These are phyloP conservation scores for Mellilla xanthometata DNA, from an alignment of 2,888 invertebrate genomes.

Conservation along the genomic window DNA sequence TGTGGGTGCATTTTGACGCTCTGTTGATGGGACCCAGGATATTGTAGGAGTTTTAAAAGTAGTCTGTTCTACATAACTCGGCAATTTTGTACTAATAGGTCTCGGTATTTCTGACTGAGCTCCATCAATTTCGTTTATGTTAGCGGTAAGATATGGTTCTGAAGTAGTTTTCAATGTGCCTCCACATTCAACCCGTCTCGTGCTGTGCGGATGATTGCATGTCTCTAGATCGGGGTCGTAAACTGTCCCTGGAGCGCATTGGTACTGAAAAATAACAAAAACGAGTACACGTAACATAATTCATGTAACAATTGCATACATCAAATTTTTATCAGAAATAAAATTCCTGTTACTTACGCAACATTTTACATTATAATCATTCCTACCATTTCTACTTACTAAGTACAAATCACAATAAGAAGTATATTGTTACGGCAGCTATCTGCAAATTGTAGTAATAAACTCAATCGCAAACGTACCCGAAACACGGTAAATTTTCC, in stretches of 20 bases:
- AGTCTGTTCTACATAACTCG: constrained; percentile 31
- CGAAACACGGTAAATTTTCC: constrained; percentile 81
- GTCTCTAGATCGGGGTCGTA: constrained; percentile 86
- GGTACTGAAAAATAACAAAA: constrained; percentile 84
- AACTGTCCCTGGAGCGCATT: constrained; percentile 89
- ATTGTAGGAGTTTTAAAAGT: constrained; percentile 9
- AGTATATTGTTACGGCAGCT: too few relatives aligned
- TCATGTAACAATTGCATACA: too few relatives aligned
- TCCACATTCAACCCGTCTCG: constrained; percentile 86
- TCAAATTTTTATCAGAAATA: too few relatives aligned
- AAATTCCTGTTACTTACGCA: too few relatives aligned
- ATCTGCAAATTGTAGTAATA: too few relatives aligned
- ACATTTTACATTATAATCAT: too few relatives aligned
- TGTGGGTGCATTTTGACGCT: constrained; percentile 13
- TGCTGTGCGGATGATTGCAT: constrained; percentile 87
- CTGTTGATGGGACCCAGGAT: constrained; percentile 9
- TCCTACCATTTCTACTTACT: too few relatives aligned
- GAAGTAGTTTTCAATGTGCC: constrained; percentile 40
- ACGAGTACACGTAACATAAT: constrained; percentile 9
- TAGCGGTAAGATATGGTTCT: constrained; percentile 18
- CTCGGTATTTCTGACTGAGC: constrained; percentile 53
- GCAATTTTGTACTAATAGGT: constrained; percentile 51
- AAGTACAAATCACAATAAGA: too few relatives aligned
- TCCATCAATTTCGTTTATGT: constrained; percentile 75
- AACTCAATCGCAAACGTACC: too few relatives aligned